Evolutionary conservation across 2,797 vertebrate species (phyloP).

Genomic region (Mus caroli): DNA sequence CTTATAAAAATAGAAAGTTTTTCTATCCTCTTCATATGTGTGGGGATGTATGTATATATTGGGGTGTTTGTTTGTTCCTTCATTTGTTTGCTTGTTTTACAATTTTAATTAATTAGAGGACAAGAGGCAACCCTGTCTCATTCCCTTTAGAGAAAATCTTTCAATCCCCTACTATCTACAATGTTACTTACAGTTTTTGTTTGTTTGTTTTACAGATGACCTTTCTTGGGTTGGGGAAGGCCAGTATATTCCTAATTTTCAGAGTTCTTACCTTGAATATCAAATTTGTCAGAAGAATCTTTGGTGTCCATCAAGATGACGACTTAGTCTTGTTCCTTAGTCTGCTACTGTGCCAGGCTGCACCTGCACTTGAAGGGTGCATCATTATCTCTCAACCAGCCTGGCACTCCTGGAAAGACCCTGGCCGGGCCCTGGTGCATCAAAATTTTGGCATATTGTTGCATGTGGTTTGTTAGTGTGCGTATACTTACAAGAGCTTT

Average conservation of each 20-base stretch:
- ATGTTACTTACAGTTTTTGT: background rate
- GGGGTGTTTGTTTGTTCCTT: background rate
- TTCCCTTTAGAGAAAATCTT: background rate
- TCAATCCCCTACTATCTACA: background rate
- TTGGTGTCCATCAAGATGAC: background rate
- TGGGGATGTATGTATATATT: background rate
- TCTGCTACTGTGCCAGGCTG: background rate
- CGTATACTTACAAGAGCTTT: background rate
- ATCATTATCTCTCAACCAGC: background rate
- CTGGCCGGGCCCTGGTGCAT: background rate
- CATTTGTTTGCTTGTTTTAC: background rate
- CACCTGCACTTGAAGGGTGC: background rate
- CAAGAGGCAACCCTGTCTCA: background rate
- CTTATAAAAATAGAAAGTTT: background rate
- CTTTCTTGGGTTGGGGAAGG: background rate
- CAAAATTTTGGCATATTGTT: background rate
- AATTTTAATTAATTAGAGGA: background rate
- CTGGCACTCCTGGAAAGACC: background rate
- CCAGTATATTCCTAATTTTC: slow-evolving; percentile 21
- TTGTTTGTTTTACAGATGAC: background rate
- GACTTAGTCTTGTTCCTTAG: background rate
- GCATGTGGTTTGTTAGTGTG: background rate
- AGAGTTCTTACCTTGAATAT: background rate
- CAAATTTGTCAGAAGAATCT: slow-evolving; percentile 19
- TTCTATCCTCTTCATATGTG: background rate